Evolutionary conservation across 2,888 invertebrate genomes (phyloP).

Genomic region (Heliothis peltigera): DNA sequence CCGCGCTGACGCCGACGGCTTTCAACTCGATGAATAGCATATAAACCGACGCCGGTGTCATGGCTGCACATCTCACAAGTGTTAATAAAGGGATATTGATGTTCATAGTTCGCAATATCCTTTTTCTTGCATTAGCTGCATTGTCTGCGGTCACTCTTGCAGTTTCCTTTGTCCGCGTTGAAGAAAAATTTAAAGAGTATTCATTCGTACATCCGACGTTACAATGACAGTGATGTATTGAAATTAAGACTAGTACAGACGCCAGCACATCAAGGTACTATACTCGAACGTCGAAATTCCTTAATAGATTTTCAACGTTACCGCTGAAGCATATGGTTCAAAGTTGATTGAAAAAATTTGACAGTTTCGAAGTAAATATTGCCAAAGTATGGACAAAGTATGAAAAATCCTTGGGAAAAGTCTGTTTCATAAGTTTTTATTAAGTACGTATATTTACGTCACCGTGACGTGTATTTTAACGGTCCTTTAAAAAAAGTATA

Average conservation of each 20-base stretch:
- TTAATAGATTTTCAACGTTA: no score
- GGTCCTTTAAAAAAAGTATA: conserved; percentile 23
- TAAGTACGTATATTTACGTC: conserved; percentile 2
- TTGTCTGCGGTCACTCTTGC: conserved; percentile 44
- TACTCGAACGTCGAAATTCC: no score
- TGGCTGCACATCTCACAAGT: conserved; percentile 71
- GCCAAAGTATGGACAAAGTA: no score
- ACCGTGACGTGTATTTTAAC: conserved; percentile 11
- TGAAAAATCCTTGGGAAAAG: neutral
- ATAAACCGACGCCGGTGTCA: conserved; percentile 66
- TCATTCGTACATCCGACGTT: conserved; percentile 5
- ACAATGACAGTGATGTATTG: conserved; percentile 30
- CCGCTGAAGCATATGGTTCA: no score
- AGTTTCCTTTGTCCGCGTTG: conserved; percentile 37
- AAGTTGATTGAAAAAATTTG: no score
- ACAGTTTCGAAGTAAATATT: no score
- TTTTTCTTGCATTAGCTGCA: conserved; percentile 65
- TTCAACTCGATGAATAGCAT: conserved; percentile 82
- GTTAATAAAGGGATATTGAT: conserved; percentile 73
- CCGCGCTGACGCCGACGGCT: conserved; percentile 67
- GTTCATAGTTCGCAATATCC: conserved; percentile 57
- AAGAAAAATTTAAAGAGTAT: conserved; percentile 33
- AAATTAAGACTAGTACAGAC: conserved; percentile 11
- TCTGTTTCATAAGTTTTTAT: no score
- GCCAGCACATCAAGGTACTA: no score